Evolutionary conservation across 2,888 invertebrate species (phyloP).

Genomic region (Phytoseiulus persimilis): DNA sequence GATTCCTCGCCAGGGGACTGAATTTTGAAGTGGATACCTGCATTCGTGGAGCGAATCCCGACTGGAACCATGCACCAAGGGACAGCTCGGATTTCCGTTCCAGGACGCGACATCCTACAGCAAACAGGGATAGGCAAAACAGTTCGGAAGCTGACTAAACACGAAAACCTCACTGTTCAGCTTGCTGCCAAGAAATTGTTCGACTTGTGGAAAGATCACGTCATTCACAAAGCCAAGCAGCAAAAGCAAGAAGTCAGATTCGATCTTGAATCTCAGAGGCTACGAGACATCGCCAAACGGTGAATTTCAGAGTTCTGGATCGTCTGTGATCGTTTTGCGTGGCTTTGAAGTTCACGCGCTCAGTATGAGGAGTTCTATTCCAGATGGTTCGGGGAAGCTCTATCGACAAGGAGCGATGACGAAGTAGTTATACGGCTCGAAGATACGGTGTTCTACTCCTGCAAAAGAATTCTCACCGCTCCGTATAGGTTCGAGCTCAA

Average conservation of each 20-base stretch:
- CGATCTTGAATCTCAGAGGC: conserved; percentile 23
- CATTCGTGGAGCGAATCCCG: background rate
- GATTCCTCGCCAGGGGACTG: too few relatives aligned
- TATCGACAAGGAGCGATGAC: background rate
- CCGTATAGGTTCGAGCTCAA: background rate
- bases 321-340: too few relatives aligned
- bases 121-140: conserved; percentile 14
- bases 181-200: conserved; percentile 8
- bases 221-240: conserved; percentile 7
- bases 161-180: conserved; percentile 16
- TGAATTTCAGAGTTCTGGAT: too few relatives aligned
- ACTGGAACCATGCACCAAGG: background rate
- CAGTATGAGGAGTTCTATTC: background rate
- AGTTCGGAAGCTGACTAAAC: background rate
- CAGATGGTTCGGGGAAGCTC: conserved; percentile 20
- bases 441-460: background rate
- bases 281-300: conserved; percentile 16
- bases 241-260: conserved; percentile 28
- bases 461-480: conserved; percentile 20
- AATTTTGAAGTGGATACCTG: background rate
- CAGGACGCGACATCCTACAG: conserved; percentile 17
- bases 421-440: background rate
- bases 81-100: background rate
- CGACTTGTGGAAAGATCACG: conserved; percentile 26
- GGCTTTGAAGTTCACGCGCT: background rate